Evolutionary conservation across 2,888 invertebrate species (phyloP).

Genomic region (Labia minor): DNA sequence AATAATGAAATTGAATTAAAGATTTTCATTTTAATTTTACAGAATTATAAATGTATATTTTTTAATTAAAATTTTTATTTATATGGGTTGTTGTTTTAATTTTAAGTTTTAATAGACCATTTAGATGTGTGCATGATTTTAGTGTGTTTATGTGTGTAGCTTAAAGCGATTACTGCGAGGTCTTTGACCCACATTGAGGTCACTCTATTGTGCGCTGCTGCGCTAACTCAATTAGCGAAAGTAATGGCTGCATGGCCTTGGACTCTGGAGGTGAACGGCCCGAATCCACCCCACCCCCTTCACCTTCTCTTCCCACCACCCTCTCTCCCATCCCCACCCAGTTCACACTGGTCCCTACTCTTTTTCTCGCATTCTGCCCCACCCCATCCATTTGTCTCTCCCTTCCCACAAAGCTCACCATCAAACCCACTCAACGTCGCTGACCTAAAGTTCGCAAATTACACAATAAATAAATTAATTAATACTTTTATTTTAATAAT

Average conservation of each 20-base stretch:
- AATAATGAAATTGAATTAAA: no score
- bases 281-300: constrained; percentile 23
- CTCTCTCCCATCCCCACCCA: constrained; percentile 25
- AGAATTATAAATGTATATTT: no score
- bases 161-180: constrained; percentile 18
- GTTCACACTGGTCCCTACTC: not conserved
- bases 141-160: no score
- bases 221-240: constrained; percentile 26
- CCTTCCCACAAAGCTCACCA: not conserved
- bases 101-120: no score
- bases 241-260: constrained; percentile 20
- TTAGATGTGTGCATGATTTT: no score
- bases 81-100: no score
- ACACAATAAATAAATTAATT: not conserved
- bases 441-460: not conserved
- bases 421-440: not conserved
- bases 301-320: constrained; percentile 25
- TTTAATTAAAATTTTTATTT: no score
- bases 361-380: not conserved
- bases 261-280: constrained; percentile 22
- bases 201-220: constrained; percentile 21
- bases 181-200: constrained; percentile 24
- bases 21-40: no score
- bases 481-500: no score
- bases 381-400: no score